A percentile compares a stretch with the other conserved stretches of the same genome.
phyloP scores from a whole-genome alignment of 2,797 vertebrate genomes.

The Phylloscopus collybita region DNA sequence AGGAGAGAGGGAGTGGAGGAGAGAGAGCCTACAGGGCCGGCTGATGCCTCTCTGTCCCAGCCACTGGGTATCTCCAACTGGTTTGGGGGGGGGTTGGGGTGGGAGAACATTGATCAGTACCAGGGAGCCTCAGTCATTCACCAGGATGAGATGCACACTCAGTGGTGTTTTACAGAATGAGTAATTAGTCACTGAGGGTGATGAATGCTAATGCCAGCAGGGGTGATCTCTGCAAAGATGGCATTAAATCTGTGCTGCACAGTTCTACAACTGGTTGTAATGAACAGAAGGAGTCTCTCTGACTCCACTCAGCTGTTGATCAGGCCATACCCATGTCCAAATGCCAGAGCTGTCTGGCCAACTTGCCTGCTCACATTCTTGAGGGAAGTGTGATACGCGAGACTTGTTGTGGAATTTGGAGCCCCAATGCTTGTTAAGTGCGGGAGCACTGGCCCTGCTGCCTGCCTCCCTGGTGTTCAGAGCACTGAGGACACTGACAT shows the following conservation, averaged over 20 bases:
- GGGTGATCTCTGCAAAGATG: fast-evolving
- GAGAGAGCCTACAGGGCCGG: not conserved
- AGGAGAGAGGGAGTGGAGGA: not conserved
- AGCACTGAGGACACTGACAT: not conserved
- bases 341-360: slow-evolving; percentile 56
- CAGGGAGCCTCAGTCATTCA: not conserved
- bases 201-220: fast-evolving
- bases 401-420: slow-evolving; percentile 18
- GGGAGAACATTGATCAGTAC: not conserved
- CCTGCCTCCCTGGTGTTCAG: not conserved
- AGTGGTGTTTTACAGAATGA: not conserved
- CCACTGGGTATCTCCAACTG: not conserved
- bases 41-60: not conserved
- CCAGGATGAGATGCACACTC: not conserved
- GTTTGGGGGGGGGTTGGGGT: not conserved
- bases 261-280: not conserved
- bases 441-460: not conserved
- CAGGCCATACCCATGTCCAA: not conserved
- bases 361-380: slow-evolving; percentile 56
- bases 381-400: slow-evolving; percentile 48
- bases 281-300: slow-evolving; percentile 15
- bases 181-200: not conserved
- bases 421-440: not conserved
- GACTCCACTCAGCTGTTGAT: slow-evolving; percentile 22
- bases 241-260: not conserved